Evolutionary conservation across 2,888 invertebrate genomes (phyloP).

Genomic region (Thymelicus lineola): DNA sequence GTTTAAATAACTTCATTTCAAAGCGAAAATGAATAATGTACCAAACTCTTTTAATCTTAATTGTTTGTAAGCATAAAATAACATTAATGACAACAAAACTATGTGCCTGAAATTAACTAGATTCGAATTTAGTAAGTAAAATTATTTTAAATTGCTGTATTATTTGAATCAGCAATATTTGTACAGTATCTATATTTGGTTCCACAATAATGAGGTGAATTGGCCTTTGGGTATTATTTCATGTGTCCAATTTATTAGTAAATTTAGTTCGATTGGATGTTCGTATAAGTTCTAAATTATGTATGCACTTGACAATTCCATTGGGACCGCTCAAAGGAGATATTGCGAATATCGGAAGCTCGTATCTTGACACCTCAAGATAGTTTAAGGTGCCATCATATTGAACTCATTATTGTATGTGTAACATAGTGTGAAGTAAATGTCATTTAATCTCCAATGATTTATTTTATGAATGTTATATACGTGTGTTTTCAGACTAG

Average conservation of each 20-base stretch:
- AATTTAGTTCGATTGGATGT: constrained; percentile 24
- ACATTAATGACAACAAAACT: too few species aligned
- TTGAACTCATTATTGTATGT: constrained; percentile 2
- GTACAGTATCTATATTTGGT: not conserved
- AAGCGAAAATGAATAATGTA: too few species aligned
- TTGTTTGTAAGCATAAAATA: too few species aligned
- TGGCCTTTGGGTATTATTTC: constrained; percentile 10
- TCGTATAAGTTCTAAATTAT: constrained; percentile 17
- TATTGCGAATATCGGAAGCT: constrained; percentile 14
- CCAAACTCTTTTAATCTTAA: too few species aligned
- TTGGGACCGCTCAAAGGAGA: constrained; percentile 24
- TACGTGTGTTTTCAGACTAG: too few species aligned
- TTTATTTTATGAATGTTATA: too few species aligned
- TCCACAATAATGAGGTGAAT: not conserved
- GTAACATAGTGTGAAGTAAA: too few species aligned
- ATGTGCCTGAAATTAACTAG: too few species aligned
- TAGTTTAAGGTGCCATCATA: constrained; percentile 8
- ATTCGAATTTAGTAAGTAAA: not conserved
- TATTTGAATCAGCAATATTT: not conserved
- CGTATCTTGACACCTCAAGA: constrained; percentile 23
- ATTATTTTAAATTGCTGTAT: not conserved
- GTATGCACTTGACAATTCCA: constrained; percentile 24
- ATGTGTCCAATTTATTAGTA: constrained; percentile 19
- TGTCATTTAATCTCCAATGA: too few species aligned
- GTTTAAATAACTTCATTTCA: too few species aligned